Evolutionary conservation across 2,797 vertebrate species (phyloP).

Genomic region (Xiphorhynchus erythropygius): DNA sequence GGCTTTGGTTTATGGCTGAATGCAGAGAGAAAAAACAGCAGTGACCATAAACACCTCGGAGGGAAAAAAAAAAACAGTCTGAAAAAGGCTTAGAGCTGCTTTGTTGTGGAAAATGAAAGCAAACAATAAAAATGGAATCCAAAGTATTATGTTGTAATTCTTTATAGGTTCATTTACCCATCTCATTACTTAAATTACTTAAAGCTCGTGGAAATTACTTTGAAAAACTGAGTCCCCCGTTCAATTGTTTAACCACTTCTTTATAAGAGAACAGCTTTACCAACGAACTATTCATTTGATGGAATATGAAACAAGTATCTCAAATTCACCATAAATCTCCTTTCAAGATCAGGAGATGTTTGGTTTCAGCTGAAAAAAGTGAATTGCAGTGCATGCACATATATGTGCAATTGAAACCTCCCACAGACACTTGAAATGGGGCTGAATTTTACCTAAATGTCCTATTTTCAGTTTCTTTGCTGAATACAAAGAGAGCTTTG

Average conservation of each 20-base stretch:
- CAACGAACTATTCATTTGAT: neutral
- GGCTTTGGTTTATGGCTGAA: neutral
- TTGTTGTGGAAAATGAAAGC: conserved; percentile 1
- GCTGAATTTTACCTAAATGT: neutral
- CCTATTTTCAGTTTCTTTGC: neutral
- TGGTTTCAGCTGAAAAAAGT: neutral
- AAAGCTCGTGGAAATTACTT: neutral
- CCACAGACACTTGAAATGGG: neutral
- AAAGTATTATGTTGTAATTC: neutral
- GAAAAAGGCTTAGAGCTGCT: neutral
- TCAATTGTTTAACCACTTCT: neutral
- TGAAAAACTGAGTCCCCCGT: neutral
- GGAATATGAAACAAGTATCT: neutral
- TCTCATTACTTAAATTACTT: neutral
- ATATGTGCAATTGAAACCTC: neutral
- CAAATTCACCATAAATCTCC: neutral
- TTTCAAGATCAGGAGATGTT: neutral
- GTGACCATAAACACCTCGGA: neutral
- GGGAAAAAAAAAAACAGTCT: neutral
- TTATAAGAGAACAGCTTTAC: neutral
- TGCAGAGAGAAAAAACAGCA: neutral
- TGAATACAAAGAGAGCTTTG: neutral
- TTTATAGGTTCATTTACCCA: neutral
- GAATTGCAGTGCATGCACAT: neutral
- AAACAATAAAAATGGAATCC: conserved; percentile 14